Evolutionary conservation across 2,113 vertebrate species (phyloP), one percentile per base, ranked within the genome.

Genomic region (Ctenodactylus gundi): DNA sequence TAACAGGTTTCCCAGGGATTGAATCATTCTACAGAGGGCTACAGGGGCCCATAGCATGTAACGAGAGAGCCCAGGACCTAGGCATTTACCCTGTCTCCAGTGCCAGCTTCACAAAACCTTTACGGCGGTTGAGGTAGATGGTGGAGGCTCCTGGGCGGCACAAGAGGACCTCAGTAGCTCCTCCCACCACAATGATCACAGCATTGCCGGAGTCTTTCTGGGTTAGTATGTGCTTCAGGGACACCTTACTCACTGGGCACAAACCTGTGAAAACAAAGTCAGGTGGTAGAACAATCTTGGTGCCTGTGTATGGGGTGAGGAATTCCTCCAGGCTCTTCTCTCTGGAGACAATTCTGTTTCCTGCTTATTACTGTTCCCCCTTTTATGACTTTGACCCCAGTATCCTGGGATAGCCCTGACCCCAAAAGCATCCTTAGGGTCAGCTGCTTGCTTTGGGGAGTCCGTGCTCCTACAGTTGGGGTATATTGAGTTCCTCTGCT

Each of bases 51-150:
- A 67, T 29, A 81, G n/a, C 27, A 94, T 44, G 27, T 93, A 58
- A 87, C 1, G 57, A 70, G 39, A 77, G 49, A 75, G 21, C 34
- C 27, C 31, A 75, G 39, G 94, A 92, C 31, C 9, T 73, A 75
- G 62, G 51, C 46, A 97, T 96, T 53, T 77, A 98, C 98, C 98
- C 98, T 85, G 97, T 97, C 87, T 94, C 44, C 78, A 98, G 94
- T n/a, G 98, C 98, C 73, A 98, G 60, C 87, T 90, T 97, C 84
- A 98, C 97, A 92, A 98, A 98, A 77, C 98, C 98, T 95, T 98
- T 97, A 44, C 90, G 95, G 1, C 94, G 75, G 62, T 94, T 98
- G 65, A 98, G 96, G 44, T 75, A n/a, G 62, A 98, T 1, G 7
- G 76, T 89, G 70, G 97, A 85, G 41, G 34, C 44, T 68, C 97